A percentile compares a stretch with the other conserved stretches of the same genome.
Conservation (phyloP, 2,888 invertebrate genomes). For the Lamellibrachia satsuma region DNA sequence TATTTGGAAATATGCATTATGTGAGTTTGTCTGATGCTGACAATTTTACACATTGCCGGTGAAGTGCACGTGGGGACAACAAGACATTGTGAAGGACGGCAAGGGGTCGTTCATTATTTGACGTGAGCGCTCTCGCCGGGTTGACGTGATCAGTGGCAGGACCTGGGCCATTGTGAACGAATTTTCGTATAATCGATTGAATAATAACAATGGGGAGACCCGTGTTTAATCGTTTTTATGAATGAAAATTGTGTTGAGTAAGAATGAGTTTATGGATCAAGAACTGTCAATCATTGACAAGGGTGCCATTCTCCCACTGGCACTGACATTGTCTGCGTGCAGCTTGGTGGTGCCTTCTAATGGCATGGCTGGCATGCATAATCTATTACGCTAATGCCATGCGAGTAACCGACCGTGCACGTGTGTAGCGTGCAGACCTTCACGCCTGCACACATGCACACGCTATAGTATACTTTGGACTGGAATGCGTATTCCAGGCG, state of each 20-base stretch:
- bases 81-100: conserved; percentile 6
- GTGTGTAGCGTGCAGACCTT: neutral
- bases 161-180: neutral
- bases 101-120: conserved; percentile 17
- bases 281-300: neutral
- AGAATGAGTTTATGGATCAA: neutral
- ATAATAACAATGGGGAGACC: neutral
- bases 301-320: neutral
- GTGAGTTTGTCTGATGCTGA: neutral
- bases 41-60: neutral
- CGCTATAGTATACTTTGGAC: neutral
- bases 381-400: neutral
- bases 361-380: neutral
- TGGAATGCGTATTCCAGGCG: neutral
- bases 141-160: neutral
- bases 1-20: neutral
- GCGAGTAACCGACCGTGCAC: neutral
- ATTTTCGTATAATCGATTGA: neutral
- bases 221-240: neutral
- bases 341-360: neutral
- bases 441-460: neutral
- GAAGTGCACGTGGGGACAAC: neutral
- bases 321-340: neutral
- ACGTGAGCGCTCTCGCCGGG: neutral
- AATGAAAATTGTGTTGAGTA: neutral